These are phyloP conservation scores for Tetragnatha versicolor DNA, from an alignment of 1,140 invertebrate species.

Conservation along the genomic window DNA sequence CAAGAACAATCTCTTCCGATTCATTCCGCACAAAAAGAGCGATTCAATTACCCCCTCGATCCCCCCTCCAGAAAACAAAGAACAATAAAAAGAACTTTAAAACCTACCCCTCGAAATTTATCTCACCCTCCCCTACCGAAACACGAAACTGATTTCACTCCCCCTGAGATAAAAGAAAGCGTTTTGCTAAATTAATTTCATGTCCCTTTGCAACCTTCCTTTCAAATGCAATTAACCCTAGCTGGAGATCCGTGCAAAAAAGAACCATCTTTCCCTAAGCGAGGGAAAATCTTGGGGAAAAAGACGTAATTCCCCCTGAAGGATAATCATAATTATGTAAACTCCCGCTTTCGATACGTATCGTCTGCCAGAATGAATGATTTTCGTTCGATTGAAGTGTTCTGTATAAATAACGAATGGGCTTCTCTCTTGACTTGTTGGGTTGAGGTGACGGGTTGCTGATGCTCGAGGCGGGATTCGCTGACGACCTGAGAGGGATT, in stretches of 20 bases:
- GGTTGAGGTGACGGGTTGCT: constrained; percentile 12
- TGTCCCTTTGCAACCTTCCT: neutral
- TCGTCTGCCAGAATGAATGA: no score
- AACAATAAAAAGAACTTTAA: no score
- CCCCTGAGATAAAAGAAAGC: neutral
- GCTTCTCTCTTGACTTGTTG: neutral
- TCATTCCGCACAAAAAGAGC: no score
- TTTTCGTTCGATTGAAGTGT: no score
- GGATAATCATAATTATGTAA: constrained; percentile 49
- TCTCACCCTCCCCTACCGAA: neutral
- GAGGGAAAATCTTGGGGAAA: neutral
- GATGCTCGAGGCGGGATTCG: constrained; percentile 14
- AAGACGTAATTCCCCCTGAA: constrained; percentile 15
- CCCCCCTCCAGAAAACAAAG: no score
- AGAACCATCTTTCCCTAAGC: neutral
- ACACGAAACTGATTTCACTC: neutral
- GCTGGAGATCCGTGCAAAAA: neutral
- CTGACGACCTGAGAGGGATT: no score
- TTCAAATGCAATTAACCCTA: constrained; percentile 13
- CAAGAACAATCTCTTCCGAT: no score
- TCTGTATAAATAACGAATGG: no score
- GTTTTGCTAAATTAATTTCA: constrained; percentile 40
- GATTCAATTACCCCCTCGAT: no score
- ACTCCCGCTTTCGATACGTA: constrained; percentile 3
- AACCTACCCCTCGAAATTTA: no score